A percentile compares a stretch with the other conserved stretches of the same genome.
phyloP scores from a whole-genome alignment of 2,113 vertebrate species.

The Gymnocephalus cernua region DNA sequence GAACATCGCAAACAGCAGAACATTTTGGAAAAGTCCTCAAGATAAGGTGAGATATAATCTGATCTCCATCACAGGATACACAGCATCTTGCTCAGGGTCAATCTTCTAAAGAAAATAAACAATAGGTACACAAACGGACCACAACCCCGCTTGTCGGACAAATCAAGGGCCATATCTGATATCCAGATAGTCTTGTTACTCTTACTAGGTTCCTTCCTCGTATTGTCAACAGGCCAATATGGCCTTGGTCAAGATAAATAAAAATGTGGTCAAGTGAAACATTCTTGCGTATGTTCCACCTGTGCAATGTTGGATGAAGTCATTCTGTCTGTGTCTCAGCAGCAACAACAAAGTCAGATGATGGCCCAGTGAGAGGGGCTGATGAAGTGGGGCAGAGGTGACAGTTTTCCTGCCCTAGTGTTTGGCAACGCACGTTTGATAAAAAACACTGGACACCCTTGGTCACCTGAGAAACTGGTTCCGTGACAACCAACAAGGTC shows the following conservation, averaged over 20 bases:
- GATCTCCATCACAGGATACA: background rate
- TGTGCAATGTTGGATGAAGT: background rate
- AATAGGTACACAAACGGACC: slow-evolving; percentile 18
- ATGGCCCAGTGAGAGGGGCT: slow-evolving; percentile 2
- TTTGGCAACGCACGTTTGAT: slow-evolving; percentile 66
- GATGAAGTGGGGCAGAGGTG: slow-evolving; percentile 80
- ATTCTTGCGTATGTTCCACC: background rate
- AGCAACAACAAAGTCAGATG: slow-evolving; percentile 22
- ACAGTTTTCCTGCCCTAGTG: slow-evolving; percentile 77
- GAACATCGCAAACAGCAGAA: background rate
- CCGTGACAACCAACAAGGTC: slow-evolving; percentile 63
- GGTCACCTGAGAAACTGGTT: slow-evolving; percentile 63
- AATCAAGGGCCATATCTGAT: slow-evolving; percentile 16
- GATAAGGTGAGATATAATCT: slow-evolving; percentile 4
- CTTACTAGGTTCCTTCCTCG: slow-evolving; percentile 61
- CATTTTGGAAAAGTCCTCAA: background rate
- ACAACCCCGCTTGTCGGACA: background rate
- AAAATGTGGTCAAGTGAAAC: background rate
- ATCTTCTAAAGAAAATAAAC: slow-evolving; percentile 32
- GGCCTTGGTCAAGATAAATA: background rate
- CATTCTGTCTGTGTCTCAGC: background rate
- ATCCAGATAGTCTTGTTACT: slow-evolving; percentile 17
- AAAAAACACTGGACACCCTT: slow-evolving; percentile 43
- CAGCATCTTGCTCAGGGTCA: background rate
- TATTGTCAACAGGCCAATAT: slow-evolving; percentile 32